A percentile compares a stretch with the other conserved stretches of the same genome.
Conservation (phyloP, 2,797 vertebrate species). For the Huso huso region DNA sequence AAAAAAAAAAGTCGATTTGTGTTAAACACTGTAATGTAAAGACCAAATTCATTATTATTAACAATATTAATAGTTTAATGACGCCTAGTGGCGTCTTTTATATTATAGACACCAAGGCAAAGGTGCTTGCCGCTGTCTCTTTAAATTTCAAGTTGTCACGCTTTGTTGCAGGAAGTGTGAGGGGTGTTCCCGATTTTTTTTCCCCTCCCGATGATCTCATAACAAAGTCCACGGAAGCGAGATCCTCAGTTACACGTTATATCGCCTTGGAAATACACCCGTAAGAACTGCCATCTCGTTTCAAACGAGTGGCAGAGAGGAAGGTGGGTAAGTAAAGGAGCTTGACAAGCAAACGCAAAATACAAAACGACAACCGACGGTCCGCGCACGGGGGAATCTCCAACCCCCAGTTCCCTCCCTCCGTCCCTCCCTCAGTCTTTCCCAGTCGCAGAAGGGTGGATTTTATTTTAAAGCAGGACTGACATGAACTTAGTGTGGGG, state of each 20-base stretch:
- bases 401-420: conserved; percentile 10
- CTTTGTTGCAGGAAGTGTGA: conserved; percentile 52
- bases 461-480: conserved; percentile 32
- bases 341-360: not conserved
- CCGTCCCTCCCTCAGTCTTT: conserved; percentile 25
- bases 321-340: not conserved
- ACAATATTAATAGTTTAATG: too few relatives aligned
- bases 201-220: conserved; percentile 45
- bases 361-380: not conserved
- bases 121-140: conserved; percentile 28
- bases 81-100: too few relatives aligned
- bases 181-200: conserved; percentile 45
- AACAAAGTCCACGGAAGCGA: conserved; percentile 36
- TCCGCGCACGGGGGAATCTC: conserved; percentile 12
- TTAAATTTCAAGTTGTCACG: conserved; percentile 47
- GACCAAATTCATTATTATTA: too few relatives aligned
- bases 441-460: conserved; percentile 4
- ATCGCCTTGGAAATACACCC: conserved; percentile 14
- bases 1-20: too few relatives aligned
- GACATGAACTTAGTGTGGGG: conserved; percentile 61
- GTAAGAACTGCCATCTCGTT: conserved; percentile 14
- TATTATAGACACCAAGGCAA: not conserved
- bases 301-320: conserved; percentile 13
- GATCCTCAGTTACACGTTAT: conserved; percentile 16
- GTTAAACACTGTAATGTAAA: too few relatives aligned